phyloP scores from a whole-genome alignment of 1,140 invertebrate species.

The Drosophila biarmipes region DNA sequence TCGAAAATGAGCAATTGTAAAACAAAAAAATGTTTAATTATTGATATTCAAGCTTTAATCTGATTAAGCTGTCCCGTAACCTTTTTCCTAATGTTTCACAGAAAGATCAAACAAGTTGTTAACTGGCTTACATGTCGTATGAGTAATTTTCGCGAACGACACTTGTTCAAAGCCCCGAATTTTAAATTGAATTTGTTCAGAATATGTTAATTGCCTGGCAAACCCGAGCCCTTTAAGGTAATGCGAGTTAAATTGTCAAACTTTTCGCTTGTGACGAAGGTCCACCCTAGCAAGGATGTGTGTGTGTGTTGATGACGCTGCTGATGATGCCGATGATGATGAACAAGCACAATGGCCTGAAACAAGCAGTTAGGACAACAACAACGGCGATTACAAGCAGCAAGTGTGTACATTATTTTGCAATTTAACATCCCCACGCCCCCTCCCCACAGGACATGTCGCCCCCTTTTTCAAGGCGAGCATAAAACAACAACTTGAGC shows the following conservation, averaged over 20 bases:
- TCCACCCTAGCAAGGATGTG: slow-evolving; percentile 21
- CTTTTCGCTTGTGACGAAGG: slow-evolving; percentile 19
- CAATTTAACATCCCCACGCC: slow-evolving; percentile 68
- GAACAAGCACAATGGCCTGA: slow-evolving; percentile 78
- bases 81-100: neutral
- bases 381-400: slow-evolving; percentile 75
- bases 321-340: slow-evolving; percentile 61
- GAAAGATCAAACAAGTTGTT: neutral
- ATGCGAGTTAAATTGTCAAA: slow-evolving; percentile 23
- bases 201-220: slow-evolving; percentile 20
- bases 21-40: no score
- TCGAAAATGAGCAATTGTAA: no score
- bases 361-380: slow-evolving; percentile 77
- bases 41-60: no score
- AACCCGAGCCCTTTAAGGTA: slow-evolving; percentile 21
- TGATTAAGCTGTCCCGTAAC: neutral
- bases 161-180: slow-evolving; percentile 3
- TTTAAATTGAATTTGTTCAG: slow-evolving; percentile 4
- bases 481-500: slow-evolving; percentile 56
- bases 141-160: neutral
- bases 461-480: slow-evolving; percentile 43
- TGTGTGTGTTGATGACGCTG: slow-evolving; percentile 24
- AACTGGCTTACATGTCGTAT: slow-evolving; percentile 3
- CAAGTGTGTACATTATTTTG: slow-evolving; percentile 83
- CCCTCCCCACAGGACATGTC: slow-evolving; percentile 7